These are phyloP conservation scores for Tetranychus piercei DNA, from an alignment of 2,888 invertebrate genomes.

Conservation along the genomic window DNA sequence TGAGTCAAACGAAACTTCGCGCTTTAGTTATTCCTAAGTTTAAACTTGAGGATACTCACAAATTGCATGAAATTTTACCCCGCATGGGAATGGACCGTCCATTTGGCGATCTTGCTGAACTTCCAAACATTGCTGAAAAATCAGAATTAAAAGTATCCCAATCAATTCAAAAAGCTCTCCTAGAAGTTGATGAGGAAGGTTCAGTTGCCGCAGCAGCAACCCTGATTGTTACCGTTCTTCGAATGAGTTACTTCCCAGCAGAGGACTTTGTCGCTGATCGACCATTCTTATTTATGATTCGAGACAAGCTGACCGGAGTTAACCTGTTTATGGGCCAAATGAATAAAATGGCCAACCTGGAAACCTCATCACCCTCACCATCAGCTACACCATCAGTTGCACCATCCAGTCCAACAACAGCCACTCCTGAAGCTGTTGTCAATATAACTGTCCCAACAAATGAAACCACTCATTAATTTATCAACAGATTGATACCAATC, in stretches of 20 bases:
- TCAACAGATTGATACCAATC: neutral
- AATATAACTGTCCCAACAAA: no score
- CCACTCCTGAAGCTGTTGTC: neutral
- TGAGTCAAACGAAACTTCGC: neutral
- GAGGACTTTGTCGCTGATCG: conserved; percentile 1
- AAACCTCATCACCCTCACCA: neutral
- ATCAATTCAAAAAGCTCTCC: neutral
- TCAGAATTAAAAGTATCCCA: neutral
- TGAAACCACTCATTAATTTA: neutral
- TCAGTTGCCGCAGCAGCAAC: conserved; percentile 3
- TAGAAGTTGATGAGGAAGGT: conserved; percentile 5
- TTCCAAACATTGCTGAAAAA: neutral
- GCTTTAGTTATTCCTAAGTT: neutral
- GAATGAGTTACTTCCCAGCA: neutral
- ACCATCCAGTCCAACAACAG: neutral
- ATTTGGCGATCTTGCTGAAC: neutral
- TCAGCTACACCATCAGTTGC: neutral
- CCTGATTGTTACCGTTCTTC: no score
- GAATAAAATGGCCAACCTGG: neutral
- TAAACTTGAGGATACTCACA: neutral
- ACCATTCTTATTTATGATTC: conserved; percentile 5
- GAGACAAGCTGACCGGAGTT: neutral
- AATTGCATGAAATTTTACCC: neutral
- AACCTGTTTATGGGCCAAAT: neutral
- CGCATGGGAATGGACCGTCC: neutral